These are phyloP conservation scores for Diloba caeruleocephala DNA, from an alignment of 2,888 invertebrate genomes.

Conservation along the genomic window DNA sequence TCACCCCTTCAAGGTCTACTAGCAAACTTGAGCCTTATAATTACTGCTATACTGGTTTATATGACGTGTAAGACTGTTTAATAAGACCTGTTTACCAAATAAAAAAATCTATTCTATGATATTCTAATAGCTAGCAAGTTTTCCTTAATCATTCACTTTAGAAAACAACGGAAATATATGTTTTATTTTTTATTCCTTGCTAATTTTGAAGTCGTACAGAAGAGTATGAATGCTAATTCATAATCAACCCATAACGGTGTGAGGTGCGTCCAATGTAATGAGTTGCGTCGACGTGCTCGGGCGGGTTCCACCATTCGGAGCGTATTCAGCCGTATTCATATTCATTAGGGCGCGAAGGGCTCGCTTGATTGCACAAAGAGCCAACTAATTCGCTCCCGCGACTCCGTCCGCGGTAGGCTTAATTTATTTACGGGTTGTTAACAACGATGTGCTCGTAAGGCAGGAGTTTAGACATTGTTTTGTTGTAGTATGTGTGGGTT, in stretches of 20 bases:
- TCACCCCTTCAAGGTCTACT: too few relatives aligned
- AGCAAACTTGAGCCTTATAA: too few relatives aligned
- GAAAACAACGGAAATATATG: too few relatives aligned
- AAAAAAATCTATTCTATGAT: too few relatives aligned
- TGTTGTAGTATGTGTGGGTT: constrained; percentile 29
- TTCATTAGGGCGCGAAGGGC: constrained; percentile 86
- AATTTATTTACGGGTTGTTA: constrained; percentile 78
- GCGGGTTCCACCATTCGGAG: constrained; percentile 68
- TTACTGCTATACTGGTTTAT: too few relatives aligned
- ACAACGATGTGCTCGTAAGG: constrained; percentile 55
- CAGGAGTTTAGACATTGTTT: constrained; percentile 37
- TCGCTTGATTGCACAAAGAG: constrained; percentile 89
- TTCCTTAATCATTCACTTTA: too few relatives aligned
- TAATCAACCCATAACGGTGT: constrained; percentile 54
- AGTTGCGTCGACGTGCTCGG: constrained; percentile 73
- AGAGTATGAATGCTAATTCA: not conserved
- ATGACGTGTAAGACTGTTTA: too few relatives aligned
- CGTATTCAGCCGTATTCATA: constrained; percentile 84
- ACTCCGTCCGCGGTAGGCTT: constrained; percentile 74
- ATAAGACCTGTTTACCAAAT: too few relatives aligned
- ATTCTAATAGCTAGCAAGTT: too few relatives aligned
- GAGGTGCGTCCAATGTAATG: constrained; percentile 65
- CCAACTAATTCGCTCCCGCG: constrained; percentile 84
- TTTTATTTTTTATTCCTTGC: too few relatives aligned
- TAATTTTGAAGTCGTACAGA: too few relatives aligned